These are phyloP conservation scores for Cottus gobio DNA, from an alignment of 2,113 vertebrate genomes.

Conservation along the genomic window DNA sequence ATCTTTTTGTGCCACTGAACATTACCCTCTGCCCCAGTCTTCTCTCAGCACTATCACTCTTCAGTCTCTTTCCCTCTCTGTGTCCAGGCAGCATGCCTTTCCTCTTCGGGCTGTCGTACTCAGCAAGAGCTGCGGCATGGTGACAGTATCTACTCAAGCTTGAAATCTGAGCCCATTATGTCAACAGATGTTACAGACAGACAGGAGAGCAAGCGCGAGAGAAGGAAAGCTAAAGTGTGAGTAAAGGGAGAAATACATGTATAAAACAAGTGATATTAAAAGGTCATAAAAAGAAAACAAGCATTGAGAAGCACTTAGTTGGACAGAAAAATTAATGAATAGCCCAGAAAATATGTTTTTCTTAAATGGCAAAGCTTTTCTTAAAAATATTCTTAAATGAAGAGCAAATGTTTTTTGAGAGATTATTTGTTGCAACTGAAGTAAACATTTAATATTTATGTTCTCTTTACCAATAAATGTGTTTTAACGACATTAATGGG, in stretches of 20 bases:
- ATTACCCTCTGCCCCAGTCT: constrained; percentile 53
- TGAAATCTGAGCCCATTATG: constrained; percentile 82
- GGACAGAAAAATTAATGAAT: not conserved
- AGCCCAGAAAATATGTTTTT: not conserved
- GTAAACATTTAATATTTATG: not conserved
- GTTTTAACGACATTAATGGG: constrained; percentile 50
- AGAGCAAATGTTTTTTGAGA: not conserved
- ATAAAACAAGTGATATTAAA: constrained; percentile 12
- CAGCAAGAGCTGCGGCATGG: constrained; percentile 42
- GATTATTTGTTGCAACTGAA: not conserved
- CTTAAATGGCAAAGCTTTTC: not conserved
- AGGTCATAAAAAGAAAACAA: constrained; percentile 4
- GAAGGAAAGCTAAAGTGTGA: constrained; percentile 23
- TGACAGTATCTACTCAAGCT: constrained; percentile 74
- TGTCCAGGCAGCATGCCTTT: constrained; percentile 60
- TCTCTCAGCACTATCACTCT: constrained; percentile 37
- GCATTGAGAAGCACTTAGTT: constrained; percentile 22
- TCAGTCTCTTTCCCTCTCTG: constrained; percentile 33
- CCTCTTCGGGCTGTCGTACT: constrained; percentile 49
- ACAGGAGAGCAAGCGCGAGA: constrained; percentile 61
- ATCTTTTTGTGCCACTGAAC: constrained; percentile 71
- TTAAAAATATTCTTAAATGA: not conserved
- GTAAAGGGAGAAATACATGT: constrained; percentile 12
- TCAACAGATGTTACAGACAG: constrained; percentile 78
- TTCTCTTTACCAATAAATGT: not conserved